Base-by-base conservation (phyloP, 2,888 invertebrate genomes). In the Cataglyphis livida region DNA sequence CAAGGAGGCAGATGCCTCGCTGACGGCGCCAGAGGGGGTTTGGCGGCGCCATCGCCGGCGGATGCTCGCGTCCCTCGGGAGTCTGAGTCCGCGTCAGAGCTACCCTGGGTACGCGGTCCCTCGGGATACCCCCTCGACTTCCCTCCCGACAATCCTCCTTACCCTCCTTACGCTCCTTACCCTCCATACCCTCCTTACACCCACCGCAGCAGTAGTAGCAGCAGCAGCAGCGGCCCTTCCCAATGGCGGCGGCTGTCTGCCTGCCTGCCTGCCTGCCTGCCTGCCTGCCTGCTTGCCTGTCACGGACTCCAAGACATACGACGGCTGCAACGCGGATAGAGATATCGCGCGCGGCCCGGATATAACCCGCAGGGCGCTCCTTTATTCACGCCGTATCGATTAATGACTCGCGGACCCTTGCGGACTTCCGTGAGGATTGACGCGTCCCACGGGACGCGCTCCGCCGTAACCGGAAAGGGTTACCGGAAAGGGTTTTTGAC, bases 1-100 rank as follows among this genome's bases (percentile, higher is more conserved):
- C 84, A 84, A 89, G 68, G 68, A 76, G 68, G 68, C 76, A 76
- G 89, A 85, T 89, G 85, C 84, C 86, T 79, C 59, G 78, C 85
- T 89, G 88, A 86, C 86, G 84, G 85, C 76, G 88, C 75, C 82
- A 74, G 87, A 84, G 90, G 87, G 85, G 86, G 86, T 86, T 84
- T 86, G 84, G 64, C 82, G 90, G 82, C 84, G 87, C 85, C 89
- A 85, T 84, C 87, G 85, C 76, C 76, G 89, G 84, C 84, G 87
- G 88, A 90, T 87, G 85, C 85, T 68, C 62, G 74, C 48, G 70
- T 93, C 93, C 90, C 93, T 41, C n/a, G 93, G 91, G 93, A 93
- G 93, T 93, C 93, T 93, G 93, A 93, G 92, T 88, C 91, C 92
- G 92, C 92, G 93, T 92, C 92, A 92, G 92, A 91, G 92, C 92